These are phyloP conservation scores for Drosophila engyochracea DNA, from an alignment of 2,888 invertebrate genomes.

Conservation along the genomic window DNA sequence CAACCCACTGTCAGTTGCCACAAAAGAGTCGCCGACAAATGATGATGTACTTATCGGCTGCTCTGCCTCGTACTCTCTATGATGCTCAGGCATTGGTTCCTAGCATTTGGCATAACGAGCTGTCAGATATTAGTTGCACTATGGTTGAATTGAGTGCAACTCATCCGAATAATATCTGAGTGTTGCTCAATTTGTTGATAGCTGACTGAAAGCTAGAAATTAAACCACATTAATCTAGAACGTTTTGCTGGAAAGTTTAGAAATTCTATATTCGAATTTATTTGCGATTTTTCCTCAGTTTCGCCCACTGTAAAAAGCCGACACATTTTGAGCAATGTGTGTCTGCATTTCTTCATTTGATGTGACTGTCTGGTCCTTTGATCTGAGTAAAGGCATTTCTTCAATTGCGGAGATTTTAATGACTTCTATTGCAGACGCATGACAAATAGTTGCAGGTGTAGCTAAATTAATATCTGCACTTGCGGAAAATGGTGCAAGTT, in stretches of 20 bases:
- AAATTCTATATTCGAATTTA: neutral
- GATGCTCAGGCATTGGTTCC: conserved; percentile 45
- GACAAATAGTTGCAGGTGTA: conserved; percentile 12
- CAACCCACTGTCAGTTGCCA: conserved; percentile 14
- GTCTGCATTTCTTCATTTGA: conserved; percentile 53
- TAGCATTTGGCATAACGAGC: conserved; percentile 65
- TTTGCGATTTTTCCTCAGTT: neutral
- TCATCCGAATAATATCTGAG: conserved; percentile 16
- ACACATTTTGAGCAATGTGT: conserved; percentile 33
- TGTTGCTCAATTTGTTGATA: conserved; percentile 6
- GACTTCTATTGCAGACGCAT: conserved; percentile 38
- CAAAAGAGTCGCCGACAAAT: conserved; percentile 70
- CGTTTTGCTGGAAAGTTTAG: too few species aligned
- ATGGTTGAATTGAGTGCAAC: conserved; percentile 39
- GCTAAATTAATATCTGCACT: conserved; percentile 13
- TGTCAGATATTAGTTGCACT: conserved; percentile 58
- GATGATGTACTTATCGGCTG: conserved; percentile 65
- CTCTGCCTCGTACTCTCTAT: neutral
- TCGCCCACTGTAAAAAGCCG: conserved; percentile 42
- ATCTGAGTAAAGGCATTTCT: conserved; percentile 46
- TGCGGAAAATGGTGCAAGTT: neutral
- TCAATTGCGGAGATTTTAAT: conserved; percentile 34
- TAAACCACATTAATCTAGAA: neutral
- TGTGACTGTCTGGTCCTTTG: conserved; percentile 66
- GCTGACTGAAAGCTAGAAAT: neutral